phyloP scores from a whole-genome alignment of 2,888 invertebrate species.

The Xestia xanthographa region DNA sequence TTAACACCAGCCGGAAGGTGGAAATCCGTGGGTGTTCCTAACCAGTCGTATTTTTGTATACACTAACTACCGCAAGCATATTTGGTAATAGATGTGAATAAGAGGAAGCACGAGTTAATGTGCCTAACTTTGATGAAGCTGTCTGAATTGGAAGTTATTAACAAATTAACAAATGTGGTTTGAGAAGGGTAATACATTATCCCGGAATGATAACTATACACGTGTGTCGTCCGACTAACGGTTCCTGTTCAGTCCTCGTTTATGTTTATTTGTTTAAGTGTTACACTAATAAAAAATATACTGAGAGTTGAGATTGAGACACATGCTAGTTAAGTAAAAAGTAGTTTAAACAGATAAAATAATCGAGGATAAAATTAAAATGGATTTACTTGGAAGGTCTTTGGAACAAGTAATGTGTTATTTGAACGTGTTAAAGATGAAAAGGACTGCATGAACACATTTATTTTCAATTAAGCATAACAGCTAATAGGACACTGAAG shows the following conservation, averaged over 20 bases:
- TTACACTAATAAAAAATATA: conserved; percentile 46
- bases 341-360: conserved; percentile 36
- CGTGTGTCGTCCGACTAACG: conserved; percentile 75
- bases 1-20: conserved; percentile 86
- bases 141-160: conserved; percentile 36
- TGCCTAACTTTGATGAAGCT: conserved; percentile 42
- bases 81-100: conserved; percentile 80
- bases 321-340: conserved; percentile 42
- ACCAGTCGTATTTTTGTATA: conserved; percentile 83
- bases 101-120: conserved; percentile 63
- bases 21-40: conserved; percentile 88
- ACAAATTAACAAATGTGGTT: conserved; percentile 56
- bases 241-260: conserved; percentile 70
- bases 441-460: neutral
- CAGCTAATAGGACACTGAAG: neutral
- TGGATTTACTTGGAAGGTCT: conserved; percentile 12
- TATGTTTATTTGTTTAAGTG: conserved; percentile 74
- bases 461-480: neutral
- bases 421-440: conserved; percentile 6
- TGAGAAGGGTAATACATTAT: conserved; percentile 61
- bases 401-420: conserved; percentile 5
- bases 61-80: conserved; percentile 80
- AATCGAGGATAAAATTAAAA: conserved; percentile 25
- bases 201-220: conserved; percentile 68
- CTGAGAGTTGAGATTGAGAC: neutral